phyloP scores from a whole-genome alignment of 1,140 invertebrate genomes.

The Hydropsyche tenuis region DNA sequence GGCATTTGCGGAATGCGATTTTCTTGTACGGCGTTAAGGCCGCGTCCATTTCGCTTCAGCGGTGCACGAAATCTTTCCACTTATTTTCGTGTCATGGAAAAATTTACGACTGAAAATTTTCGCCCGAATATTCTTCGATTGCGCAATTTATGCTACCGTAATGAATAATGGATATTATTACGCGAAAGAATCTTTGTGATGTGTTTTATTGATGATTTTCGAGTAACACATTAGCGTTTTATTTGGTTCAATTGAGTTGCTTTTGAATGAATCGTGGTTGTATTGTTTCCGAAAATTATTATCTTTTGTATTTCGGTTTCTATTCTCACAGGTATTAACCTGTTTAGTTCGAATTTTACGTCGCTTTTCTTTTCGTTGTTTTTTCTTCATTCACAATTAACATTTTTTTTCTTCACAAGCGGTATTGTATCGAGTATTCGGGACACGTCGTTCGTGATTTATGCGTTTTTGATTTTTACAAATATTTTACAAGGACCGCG shows the following conservation, averaged over 20 bases:
- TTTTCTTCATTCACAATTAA: not conserved
- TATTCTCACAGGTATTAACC: slow-evolving; percentile 20
- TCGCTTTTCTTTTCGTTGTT: slow-evolving; percentile 3
- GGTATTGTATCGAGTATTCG: no score
- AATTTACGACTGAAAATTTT: not conserved
- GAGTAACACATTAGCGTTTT: not conserved
- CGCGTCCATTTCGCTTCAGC: not conserved
- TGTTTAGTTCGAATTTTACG: not conserved
- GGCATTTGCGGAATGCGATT: slow-evolving; percentile 29
- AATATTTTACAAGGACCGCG: not conserved
- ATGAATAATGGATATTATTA: no score
- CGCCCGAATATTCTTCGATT: not conserved
- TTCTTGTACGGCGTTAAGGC: not conserved
- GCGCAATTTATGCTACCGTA: no score
- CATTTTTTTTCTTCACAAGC: slow-evolving; percentile 6
- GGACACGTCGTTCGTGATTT: slow-evolving; percentile 5
- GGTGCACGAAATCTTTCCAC: not conserved
- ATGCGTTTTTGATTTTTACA: not conserved
- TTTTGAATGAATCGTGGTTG: slow-evolving; percentile 1
- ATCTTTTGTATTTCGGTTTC: slow-evolving; percentile 5
- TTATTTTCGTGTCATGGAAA: not conserved
- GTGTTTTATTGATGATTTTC: no score
- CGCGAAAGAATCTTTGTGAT: no score
- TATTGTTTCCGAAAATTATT: not conserved
- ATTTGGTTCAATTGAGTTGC: slow-evolving; percentile 5